A percentile compares a stretch with the other conserved stretches of the same genome.
These are phyloP conservation scores for Charanyca ferruginea DNA, from an alignment of 2,888 invertebrate species.

Conservation along the genomic window DNA sequence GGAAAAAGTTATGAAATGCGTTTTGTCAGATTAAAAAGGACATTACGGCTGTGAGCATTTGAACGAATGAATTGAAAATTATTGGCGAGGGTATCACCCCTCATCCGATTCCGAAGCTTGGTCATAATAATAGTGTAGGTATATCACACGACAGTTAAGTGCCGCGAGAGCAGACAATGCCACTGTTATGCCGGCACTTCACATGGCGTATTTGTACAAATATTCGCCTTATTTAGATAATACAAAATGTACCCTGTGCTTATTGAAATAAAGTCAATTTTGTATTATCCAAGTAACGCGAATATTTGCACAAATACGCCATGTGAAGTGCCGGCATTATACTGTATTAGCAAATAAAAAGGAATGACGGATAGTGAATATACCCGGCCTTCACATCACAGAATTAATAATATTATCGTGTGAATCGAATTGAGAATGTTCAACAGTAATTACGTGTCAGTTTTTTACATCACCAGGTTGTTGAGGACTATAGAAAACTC, in stretches of 20 bases:
- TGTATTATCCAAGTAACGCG: no score
- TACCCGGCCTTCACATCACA: constrained; percentile 53
- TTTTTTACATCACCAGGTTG: neutral
- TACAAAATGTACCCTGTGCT: no score
- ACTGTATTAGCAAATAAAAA: constrained; percentile 69
- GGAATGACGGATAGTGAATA: constrained; percentile 55
- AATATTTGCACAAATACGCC: no score
- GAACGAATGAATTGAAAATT: constrained; percentile 70
- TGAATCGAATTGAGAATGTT: constrained; percentile 42
- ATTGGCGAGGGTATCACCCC: constrained; percentile 78
- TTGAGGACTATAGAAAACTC: neutral
- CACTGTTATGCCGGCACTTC: no score
- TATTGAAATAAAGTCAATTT: no score
- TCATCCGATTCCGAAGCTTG: constrained; percentile 64
- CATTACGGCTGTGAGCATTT: constrained; percentile 64
- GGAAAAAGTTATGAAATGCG: constrained; percentile 26
- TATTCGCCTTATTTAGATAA: no score
- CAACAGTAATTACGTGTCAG: constrained; percentile 16
- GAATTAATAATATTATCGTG: constrained; percentile 52
- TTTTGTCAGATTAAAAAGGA: constrained; percentile 67
- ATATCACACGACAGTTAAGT: constrained; percentile 76
- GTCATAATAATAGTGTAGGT: constrained; percentile 75
- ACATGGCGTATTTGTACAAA: no score
- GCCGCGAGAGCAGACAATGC: constrained; percentile 73
- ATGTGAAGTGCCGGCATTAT: no score